Base-by-base conservation (phyloP, 2,797 vertebrate genomes). In the Diplodus puntazzo region DNA sequence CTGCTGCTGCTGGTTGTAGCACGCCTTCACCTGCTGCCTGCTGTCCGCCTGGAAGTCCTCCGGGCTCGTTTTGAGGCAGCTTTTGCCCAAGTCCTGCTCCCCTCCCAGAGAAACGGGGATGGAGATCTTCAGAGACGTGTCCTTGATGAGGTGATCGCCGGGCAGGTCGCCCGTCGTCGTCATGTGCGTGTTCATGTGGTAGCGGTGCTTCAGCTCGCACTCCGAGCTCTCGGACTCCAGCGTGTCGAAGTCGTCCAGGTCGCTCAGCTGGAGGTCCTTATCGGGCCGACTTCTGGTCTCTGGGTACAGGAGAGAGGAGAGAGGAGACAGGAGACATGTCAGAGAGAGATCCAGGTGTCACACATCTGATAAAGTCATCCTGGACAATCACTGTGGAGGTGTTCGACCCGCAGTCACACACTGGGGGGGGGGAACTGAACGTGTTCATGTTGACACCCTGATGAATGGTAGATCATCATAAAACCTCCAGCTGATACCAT, bases 221-320 rank as follows among this genome's bases (percentile, higher is more conserved):
- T 98, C 98, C 0, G 96, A 97, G 90, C 90, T 96, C 89, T 98
- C 97, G 0, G 97, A 96, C 87, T 98, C 97, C 50, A 98, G 95
- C 3, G 97, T 90, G 80, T 98, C 97, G 69, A 98, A 97, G 75
- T 99, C 98, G 10, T 99, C 98, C 93, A 99, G 75, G 89, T 99
- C 98, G 86, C 98, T 99, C 65, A 99, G 89, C 91, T 97, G 97
- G 43, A 98, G 95, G 27, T 98, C 97, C 88, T 99, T 98, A 86
- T 97, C 97, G 2, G 97, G 95, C 80, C 97, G 96, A 90, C 95
- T 92, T 27, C 90, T 92, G 85, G 89, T 95, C 54, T 97, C 98
- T 97, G 94, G 42, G 81, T 81, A 84, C 27, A 13, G 55, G 65
- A 69, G 58, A 68, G 70, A 46, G 25, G 43, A 73, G 30, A 25